These are phyloP conservation scores for Crotophaga sulcirostris DNA, from an alignment of 2,113 vertebrate genomes.

Conservation along the genomic window DNA sequence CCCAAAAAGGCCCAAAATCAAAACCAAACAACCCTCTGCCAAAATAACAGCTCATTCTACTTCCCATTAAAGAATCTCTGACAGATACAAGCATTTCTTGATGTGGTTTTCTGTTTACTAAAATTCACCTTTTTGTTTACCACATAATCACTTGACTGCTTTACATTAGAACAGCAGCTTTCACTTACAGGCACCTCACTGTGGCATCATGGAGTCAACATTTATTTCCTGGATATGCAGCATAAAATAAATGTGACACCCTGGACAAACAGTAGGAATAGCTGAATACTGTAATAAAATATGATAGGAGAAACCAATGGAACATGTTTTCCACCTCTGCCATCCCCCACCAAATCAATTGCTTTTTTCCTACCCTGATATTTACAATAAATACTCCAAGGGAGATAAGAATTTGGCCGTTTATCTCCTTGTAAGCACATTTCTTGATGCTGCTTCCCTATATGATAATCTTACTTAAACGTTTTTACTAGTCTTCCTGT, in stretches of 20 bases:
- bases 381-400: not conserved
- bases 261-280: not conserved
- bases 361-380: not conserved
- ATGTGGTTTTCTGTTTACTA: not conserved
- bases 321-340: not conserved
- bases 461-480: not conserved
- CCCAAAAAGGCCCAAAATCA: fast-evolving
- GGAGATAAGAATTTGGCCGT: not conserved
- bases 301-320: not conserved
- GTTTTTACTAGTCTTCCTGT: not conserved
- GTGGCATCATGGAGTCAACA: not conserved
- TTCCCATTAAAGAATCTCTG: not conserved
- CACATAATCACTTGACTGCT: not conserved
- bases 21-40: not conserved
- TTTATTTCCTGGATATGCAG: not conserved
- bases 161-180: not conserved
- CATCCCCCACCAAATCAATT: not conserved
- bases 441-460: not conserved
- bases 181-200: not conserved
- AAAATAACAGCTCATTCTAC: not conserved
- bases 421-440: not conserved
- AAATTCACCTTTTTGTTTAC: not conserved
- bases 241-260: not conserved
- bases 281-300: not conserved
- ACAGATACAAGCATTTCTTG: not conserved